phyloP scores from a whole-genome alignment of 2,113 vertebrate genomes.

The Anoura caudifer region DNA sequence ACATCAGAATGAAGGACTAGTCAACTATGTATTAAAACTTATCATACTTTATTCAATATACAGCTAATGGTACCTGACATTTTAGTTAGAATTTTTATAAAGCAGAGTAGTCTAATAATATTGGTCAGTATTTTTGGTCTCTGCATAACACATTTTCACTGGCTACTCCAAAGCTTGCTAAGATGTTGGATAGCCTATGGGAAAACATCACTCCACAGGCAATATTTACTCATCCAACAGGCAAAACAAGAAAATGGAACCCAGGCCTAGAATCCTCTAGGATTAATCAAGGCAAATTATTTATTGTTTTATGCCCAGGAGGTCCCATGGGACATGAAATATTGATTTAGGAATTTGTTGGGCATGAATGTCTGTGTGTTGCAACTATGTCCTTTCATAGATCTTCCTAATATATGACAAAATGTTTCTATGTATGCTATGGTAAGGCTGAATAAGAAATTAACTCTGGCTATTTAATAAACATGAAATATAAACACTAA shows the following conservation, averaged over 20 bases:
- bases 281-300: conserved; percentile 57
- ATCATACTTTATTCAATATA: conserved; percentile 2
- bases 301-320: conserved; percentile 55
- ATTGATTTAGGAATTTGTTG: conserved; percentile 54
- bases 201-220: conserved; percentile 47
- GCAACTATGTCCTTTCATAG: conserved; percentile 18
- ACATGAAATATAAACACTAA: conserved; percentile 20
- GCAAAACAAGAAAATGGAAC: conserved; percentile 56
- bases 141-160: not conserved
- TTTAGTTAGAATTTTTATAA: not conserved
- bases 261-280: conserved; percentile 9
- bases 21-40: conserved; percentile 1
- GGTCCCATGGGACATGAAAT: conserved; percentile 53
- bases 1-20: not conserved
- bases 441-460: conserved; percentile 39
- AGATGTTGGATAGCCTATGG: conserved; percentile 34
- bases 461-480: conserved; percentile 46
- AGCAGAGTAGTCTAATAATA: conserved; percentile 12
- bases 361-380: conserved; percentile 41
- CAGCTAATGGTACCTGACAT: not conserved
- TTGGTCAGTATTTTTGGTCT: not conserved
- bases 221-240: conserved; percentile 31
- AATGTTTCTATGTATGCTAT: conserved; percentile 9
- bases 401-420: conserved; percentile 38
- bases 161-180: conserved; percentile 8